Base-by-base conservation (phyloP, 2,797 vertebrate species). In the Threskiornis aethiopicus region DNA sequence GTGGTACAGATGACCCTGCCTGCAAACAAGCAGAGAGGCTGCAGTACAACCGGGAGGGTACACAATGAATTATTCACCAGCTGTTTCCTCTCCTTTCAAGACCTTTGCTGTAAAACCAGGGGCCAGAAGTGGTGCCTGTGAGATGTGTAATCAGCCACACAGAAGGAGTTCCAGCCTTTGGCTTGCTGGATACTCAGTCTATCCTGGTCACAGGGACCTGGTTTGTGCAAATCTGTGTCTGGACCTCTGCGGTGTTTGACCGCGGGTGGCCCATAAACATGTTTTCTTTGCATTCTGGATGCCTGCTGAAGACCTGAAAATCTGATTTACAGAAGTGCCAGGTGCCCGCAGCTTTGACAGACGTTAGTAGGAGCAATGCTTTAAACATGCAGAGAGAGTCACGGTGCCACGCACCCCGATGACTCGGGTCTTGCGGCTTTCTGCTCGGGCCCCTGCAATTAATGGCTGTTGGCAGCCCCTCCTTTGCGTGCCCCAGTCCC, bases 1-100 rank as follows among this genome's bases (percentile, higher is more conserved):
- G 72, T 97, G 96, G 96, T 93, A 97, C 96, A 58, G 91, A 96
- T 61, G 84, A 88, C 91, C 58, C 84, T 85, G 80, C 61, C 82
- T 83, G 75, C 54, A 80, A 77, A 90, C 59, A 31, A 58, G 87
- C 70, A 31, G 76, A 77, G 82, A 92, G 58, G 81, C 88, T 72
- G 67, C 69, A 78, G n/a, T 54, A 58, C 64, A 75, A 57, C 66
- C 8, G n/a, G 69, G 85, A 89, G 91, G 79, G 52, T 78, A 84
- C 84, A 93, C 93, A 95, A 88, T 86, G 91, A 77, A 79, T 94
- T 86, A 93, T 95, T 97, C 89, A 86, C 83, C 90, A 81, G 83
- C 83, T 88, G 80, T 79, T 95, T 93, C 83, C 52, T 78, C 84
- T 88, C 69, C 57, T 93, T 92, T 87, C 72, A 59, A 82, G 77